phyloP scores from a whole-genome alignment of 2,888 invertebrate genomes.

The Meta bourneti region DNA sequence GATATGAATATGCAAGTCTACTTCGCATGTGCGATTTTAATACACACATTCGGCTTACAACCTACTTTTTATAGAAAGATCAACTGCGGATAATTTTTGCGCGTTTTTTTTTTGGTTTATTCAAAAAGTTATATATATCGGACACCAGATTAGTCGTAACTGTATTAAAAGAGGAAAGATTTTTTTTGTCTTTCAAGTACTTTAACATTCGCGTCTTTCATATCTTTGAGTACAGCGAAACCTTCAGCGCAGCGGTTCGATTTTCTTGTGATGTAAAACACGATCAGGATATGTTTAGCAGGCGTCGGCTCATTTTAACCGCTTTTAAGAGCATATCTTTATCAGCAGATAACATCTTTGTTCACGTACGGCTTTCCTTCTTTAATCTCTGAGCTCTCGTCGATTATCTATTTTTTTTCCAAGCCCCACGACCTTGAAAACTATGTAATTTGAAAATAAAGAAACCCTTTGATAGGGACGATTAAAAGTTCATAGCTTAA shows the following conservation, averaged over 20 bases:
- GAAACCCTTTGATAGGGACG: conserved; percentile 29
- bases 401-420: conserved; percentile 18
- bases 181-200: too few species aligned
- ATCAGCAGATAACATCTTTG: conserved; percentile 39
- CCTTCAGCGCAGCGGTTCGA: not conserved
- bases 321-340: conserved; percentile 22
- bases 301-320: conserved; percentile 30
- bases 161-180: too few species aligned
- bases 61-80: too few species aligned
- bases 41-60: too few species aligned
- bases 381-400: conserved; percentile 30
- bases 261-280: not conserved
- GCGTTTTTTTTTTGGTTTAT: too few species aligned
- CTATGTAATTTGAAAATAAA: conserved; percentile 43
- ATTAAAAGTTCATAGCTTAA: conserved; percentile 30
- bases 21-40: too few species aligned
- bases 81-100: too few species aligned
- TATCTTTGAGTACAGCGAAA: not conserved
- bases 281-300: conserved; percentile 19
- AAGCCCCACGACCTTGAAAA: conserved; percentile 33
- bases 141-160: too few species aligned
- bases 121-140: too few species aligned
- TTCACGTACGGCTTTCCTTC: conserved; percentile 28
- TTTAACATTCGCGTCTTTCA: not conserved
- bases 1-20: too few species aligned